A percentile compares a stretch with the other conserved stretches of the same genome.
Conservation (phyloP, 2,797 vertebrate genomes). For the Erethizon dorsatum region DNA sequence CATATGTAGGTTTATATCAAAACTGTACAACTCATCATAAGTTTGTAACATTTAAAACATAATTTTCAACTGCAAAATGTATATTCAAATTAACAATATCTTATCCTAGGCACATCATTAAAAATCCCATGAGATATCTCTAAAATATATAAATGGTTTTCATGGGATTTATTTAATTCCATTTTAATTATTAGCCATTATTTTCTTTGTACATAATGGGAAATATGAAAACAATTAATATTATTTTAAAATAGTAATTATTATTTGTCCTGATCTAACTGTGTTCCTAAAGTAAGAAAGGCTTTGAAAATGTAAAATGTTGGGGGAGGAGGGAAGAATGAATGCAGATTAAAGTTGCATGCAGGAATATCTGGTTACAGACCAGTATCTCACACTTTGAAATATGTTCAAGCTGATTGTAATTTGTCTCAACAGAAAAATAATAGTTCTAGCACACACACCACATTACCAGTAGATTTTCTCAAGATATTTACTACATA, state of each 20-base stretch:
- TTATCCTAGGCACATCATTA: background rate
- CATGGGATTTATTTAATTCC: background rate
- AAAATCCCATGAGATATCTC: background rate
- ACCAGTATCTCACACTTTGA: background rate
- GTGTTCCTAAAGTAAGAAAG: background rate
- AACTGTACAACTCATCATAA: background rate
- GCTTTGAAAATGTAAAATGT: background rate
- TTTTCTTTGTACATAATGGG: background rate
- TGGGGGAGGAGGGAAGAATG: background rate
- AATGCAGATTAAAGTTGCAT: background rate
- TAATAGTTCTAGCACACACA: background rate
- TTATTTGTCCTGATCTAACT: background rate
- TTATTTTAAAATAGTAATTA: background rate
- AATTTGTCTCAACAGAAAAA: background rate
- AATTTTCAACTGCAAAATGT: background rate
- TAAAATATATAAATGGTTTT: background rate
- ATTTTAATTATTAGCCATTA: background rate
- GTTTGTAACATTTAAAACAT: background rate
- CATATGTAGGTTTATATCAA: background rate
- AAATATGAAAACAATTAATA: background rate
- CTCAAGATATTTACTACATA: background rate
- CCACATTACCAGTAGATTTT: background rate
- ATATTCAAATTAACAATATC: background rate
- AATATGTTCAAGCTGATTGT: background rate
- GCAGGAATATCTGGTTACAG: background rate